Evolutionary conservation across 1,140 invertebrate genomes (phyloP).

Genomic region (Pseudobourletiella spinata): DNA sequence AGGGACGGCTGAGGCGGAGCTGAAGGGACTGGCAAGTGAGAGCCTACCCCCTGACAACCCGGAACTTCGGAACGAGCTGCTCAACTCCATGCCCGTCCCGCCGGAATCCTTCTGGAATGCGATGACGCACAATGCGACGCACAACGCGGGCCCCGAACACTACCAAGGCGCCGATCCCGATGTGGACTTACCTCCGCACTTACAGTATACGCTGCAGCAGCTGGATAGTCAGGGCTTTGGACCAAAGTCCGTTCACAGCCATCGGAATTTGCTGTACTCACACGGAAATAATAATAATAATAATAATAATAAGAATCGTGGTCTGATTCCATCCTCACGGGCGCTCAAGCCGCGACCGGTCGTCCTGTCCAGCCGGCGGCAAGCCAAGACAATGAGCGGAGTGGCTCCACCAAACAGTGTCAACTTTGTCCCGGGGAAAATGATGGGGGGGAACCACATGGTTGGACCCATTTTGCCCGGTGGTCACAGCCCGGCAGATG

Average conservation of each 20-base stretch:
- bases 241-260: conserved; percentile 1
- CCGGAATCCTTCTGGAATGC: conserved; percentile 12
- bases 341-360: conserved; percentile 18
- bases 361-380: neutral
- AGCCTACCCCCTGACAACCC: neutral
- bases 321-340: conserved; percentile 13
- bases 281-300: too few relatives aligned
- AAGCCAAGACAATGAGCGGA: conserved; percentile 47
- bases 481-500: neutral
- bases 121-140: conserved; percentile 11
- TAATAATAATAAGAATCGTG: neutral
- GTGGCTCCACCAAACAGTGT: neutral
- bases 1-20: neutral
- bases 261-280: neutral
- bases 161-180: conserved; percentile 12
- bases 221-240: conserved; percentile 26
- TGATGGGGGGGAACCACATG: neutral
- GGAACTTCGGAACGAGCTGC: neutral
- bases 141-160: neutral
- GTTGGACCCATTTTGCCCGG: neutral
- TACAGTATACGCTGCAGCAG: conserved; percentile 26
- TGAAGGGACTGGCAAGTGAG: neutral
- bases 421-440: neutral
- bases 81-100: conserved; percentile 1
- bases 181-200: conserved; percentile 18